These are phyloP conservation scores for Sminthopsis crassicaudata DNA, from an alignment of 2,113 vertebrate genomes.

Conservation along the genomic window DNA sequence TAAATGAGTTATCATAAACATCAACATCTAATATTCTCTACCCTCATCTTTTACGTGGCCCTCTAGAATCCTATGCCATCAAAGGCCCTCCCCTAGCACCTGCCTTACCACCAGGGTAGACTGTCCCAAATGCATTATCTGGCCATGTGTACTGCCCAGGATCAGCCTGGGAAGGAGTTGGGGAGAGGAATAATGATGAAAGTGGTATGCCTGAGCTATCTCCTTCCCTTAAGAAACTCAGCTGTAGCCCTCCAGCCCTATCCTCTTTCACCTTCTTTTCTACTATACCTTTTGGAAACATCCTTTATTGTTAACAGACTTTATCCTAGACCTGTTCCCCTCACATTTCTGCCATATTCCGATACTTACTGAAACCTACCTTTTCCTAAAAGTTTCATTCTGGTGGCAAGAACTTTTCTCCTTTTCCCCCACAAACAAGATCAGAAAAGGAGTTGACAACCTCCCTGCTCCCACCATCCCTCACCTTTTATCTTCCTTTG, in stretches of 20 bases:
- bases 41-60: neutral
- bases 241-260: neutral
- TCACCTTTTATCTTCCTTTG: neutral
- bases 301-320: neutral
- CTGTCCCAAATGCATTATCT: neutral
- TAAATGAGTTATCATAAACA: neutral
- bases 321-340: neutral
- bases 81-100: neutral
- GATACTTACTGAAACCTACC: neutral
- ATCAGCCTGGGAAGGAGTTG: neutral
- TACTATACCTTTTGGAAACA: neutral
- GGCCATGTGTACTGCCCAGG: neutral
- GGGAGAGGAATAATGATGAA: neutral
- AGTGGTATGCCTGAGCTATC: neutral
- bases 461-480: neutral
- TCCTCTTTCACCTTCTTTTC: neutral
- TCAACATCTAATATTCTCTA: neutral
- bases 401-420: neutral
- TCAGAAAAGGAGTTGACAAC: neutral
- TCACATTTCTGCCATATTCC: neutral
- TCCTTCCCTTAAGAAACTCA: neutral
- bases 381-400: neutral
- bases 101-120: neutral
- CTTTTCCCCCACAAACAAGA: neutral
- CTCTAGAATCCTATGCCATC: neutral